Conservation (phyloP, 2,888 invertebrate species). For the Mimas tiliae region DNA sequence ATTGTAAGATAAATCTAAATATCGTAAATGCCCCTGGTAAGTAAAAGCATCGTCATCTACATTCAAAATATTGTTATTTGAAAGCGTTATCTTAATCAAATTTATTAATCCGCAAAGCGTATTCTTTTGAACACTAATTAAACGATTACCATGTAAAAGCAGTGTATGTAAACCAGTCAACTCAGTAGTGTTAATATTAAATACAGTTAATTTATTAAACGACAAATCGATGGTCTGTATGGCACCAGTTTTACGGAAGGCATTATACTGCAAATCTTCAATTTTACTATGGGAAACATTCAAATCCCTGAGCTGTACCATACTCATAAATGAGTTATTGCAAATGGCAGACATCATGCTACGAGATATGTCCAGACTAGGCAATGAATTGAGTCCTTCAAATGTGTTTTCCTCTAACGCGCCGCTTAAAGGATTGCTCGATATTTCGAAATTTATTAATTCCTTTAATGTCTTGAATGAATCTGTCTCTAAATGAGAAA, state of each 20-base stretch:
- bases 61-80: conserved; percentile 50
- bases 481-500: conserved; percentile 51
- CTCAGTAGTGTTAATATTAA: conserved; percentile 58
- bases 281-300: conserved; percentile 63
- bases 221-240: conserved; percentile 65
- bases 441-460: conserved; percentile 58
- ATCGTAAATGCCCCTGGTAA: conserved; percentile 45
- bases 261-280: conserved; percentile 55
- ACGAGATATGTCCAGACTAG: conserved; percentile 61
- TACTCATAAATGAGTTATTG: conserved; percentile 62
- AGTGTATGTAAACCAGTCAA: conserved; percentile 49
- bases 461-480: conserved; percentile 53
- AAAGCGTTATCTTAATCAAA: conserved; percentile 49
- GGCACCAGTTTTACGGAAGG: conserved; percentile 53
- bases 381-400: conserved; percentile 56
- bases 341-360: conserved; percentile 51
- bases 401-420: conserved; percentile 56
- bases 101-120: conserved; percentile 45
- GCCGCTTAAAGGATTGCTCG: conserved; percentile 59
- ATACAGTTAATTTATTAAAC: conserved; percentile 52
- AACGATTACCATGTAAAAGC: conserved; percentile 57
- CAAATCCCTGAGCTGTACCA: conserved; percentile 55
- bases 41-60: conserved; percentile 47
- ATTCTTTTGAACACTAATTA: conserved; percentile 45
- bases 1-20: conserved; percentile 65